Evolutionary conservation across 2,888 invertebrate species (phyloP), one percentile per base, ranked within the genome.

Genomic region (Alentia gelatinosa): DNA sequence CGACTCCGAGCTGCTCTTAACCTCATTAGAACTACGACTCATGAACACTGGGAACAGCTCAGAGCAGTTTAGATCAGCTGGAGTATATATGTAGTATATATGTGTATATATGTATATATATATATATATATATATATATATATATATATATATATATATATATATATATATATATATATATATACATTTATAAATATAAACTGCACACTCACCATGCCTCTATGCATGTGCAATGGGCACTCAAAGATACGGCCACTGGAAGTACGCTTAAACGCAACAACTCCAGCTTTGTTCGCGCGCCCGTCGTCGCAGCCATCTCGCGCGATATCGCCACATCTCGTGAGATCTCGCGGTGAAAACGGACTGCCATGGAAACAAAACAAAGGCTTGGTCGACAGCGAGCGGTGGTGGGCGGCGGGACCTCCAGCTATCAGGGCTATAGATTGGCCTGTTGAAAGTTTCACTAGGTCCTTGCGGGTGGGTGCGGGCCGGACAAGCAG

Each of bases 401-500:
- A 19, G 56, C n/a, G 56, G n/a, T 19, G 56, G 56, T 56, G 56
- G 56, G 56, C 19, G 56, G 56, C n/a, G 56, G 56, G n/a, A 3
- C 3, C 30, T 26, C 23, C 9, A 39, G 39, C 79, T 79, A 79
- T 79, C 37, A 39, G 9, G 23, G 39, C 79, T 79, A 79, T 39
- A 79, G 79, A 39, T 79, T 79, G 79, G 35, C 39, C 35, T 79
- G 79, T 79, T 79, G 79, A 79, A 39, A 79, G 79, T 79, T 23
- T 26, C 79, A 74, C 74, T 30, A 74, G 74, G 74, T 26, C 26
- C 56, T 56, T n/a, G 56, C n/a, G 56, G 56, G 56, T 56, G 56
- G 56, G 56, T 56, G 56, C n/a, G 56, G 3, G 23, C 23, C 23
- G 56, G 56, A 56, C 56, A 56, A 56, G n/a, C n/a, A n/a, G n/a